Base-by-base conservation (phyloP, 2,888 invertebrate species). In the Syritta pipiens region DNA sequence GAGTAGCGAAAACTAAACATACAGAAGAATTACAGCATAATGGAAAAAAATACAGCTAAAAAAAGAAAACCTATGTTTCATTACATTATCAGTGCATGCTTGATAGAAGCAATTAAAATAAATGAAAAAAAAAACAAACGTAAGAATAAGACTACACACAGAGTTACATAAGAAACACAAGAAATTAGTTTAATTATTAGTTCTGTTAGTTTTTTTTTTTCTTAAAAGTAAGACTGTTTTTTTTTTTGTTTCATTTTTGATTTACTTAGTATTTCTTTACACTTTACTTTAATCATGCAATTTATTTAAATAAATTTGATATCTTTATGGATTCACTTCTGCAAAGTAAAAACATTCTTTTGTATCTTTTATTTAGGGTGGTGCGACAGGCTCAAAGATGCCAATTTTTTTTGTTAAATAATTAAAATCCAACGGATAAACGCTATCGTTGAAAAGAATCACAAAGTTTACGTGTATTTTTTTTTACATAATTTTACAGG, bases 11-110 rank as follows among this genome's bases (percentile, higher is more conserved):
- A 67, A 55, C 30, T 28, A 72, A 72, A 72, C 10, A 49, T 10
- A 14, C 22, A 48, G 9, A 44, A 9, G 20, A 14, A 20, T 57
- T 69, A 57, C 69, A 62, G 59, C 59, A 59, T 51, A 32, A 37
- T 17, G 24, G 7, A 17, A 28, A 68, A 48, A 67, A 24, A 14
- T 40, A 49, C 20, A 48, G 37, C 32, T 72, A 63, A 46, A 35
- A 40, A 37, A 53, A 37, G 22, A 59, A 60, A 57, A 59, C 12
- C 24, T 63, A 71, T 51, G 44, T 74, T 44, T 74, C 67, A 49
- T 74, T 79, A 79, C 74, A 79, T 79, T 79, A 79, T 79, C 79
- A 79, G 79, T 79, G 79, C 79, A 79, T 79, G 79, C 79, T 79
- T 79, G 53, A 74, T 79, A 74, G 79, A 79, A 79, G 79, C 79